Evolutionary conservation across 2,113 vertebrate genomes (phyloP).

Genomic region (Irena cyanogastra): DNA sequence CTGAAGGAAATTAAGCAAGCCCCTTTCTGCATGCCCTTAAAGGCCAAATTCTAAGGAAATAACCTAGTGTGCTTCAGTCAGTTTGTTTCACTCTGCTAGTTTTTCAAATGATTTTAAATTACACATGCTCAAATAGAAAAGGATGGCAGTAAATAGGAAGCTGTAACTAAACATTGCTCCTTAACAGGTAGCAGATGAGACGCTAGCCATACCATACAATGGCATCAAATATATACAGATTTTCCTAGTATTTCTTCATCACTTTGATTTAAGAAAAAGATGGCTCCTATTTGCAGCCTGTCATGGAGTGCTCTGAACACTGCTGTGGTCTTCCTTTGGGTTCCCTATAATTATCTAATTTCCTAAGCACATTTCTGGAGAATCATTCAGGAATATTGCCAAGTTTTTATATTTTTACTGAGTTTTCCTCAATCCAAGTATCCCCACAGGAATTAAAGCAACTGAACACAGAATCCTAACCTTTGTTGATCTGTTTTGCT

Average conservation of each 20-base stretch:
- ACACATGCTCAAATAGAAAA: neutral
- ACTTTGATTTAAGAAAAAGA: neutral
- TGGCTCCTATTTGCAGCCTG: neutral
- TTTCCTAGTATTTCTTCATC: neutral
- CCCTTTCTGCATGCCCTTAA: neutral
- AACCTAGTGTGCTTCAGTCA: neutral
- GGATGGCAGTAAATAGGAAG: neutral
- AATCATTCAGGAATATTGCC: neutral
- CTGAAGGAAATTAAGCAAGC: neutral
- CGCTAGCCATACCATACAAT: neutral
- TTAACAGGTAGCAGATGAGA: neutral
- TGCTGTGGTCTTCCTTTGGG: neutral
- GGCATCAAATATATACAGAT: neutral
- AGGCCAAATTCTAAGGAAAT: neutral
- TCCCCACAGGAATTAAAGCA: neutral
- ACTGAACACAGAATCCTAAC: neutral
- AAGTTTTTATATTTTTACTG: neutral
- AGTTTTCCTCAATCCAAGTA: neutral
- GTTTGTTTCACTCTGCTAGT: neutral
- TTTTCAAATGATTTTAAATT: conserved; percentile 37
- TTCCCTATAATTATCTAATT: neutral
- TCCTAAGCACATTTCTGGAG: neutral
- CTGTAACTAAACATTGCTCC: neutral
- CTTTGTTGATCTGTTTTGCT: neutral
- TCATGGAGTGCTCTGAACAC: neutral